These are phyloP conservation scores for Alsophila aescularia DNA, from an alignment of 2,888 invertebrate species.

Conservation along the genomic window DNA sequence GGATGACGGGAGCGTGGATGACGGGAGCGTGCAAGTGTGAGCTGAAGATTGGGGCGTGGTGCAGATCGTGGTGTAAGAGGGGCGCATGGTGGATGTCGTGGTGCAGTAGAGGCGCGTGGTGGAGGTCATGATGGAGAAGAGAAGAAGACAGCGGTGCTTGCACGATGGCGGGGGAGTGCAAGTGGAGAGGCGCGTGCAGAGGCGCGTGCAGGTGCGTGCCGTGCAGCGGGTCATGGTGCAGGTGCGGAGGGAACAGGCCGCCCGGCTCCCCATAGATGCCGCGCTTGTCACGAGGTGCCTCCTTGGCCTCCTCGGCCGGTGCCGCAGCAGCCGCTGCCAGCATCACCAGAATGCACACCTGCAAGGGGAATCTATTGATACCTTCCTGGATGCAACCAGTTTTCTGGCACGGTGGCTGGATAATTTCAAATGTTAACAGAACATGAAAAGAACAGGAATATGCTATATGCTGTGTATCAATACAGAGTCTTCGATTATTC, in stretches of 20 bases:
- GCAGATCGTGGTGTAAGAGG: conserved; percentile 12
- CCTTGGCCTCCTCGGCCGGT: conserved; percentile 24
- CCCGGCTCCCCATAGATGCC: conserved; percentile 59
- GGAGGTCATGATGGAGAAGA: conserved; percentile 3
- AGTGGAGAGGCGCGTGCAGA: conserved; percentile 23
- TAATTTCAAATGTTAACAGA: too few species aligned
- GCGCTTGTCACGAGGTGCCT: conserved; percentile 55
- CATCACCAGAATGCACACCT: conserved; percentile 55
- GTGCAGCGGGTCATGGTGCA: conserved; percentile 34
- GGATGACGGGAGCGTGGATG: conserved; percentile 19
- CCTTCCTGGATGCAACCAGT: too few species aligned
- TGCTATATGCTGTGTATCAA: too few species aligned
- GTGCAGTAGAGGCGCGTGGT: background rate
- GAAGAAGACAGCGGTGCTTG: conserved; percentile 9
- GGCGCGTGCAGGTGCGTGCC: conserved; percentile 29
- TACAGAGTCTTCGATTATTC: too few species aligned
- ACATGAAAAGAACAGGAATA: too few species aligned
- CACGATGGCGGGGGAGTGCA: conserved; percentile 4
- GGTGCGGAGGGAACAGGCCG: conserved; percentile 44
- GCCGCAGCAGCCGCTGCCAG: conserved; percentile 50
- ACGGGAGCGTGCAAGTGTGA: conserved; percentile 23
- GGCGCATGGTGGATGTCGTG: conserved; percentile 8
- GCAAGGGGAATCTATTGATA: background rate
- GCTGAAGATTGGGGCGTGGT: conserved; percentile 26
- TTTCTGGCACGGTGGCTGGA: too few species aligned